Evolutionary conservation across 1,140 invertebrate species (phyloP).

Genomic region (Bilobella aurantiaca): DNA sequence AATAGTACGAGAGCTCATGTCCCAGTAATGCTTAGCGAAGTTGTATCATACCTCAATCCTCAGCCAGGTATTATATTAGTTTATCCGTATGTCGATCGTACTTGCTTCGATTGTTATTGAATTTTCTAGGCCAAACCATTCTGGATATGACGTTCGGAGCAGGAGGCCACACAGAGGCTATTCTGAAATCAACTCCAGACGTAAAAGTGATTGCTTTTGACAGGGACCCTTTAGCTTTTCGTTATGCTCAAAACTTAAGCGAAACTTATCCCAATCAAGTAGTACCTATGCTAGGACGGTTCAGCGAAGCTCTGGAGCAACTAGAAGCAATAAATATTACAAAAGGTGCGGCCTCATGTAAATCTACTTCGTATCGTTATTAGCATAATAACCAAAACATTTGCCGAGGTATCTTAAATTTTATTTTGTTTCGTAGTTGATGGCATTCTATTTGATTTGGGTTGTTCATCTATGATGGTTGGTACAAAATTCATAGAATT

Average conservation of each 20-base stretch:
- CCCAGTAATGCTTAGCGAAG: slow-evolving; percentile 61
- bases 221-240: slow-evolving; percentile 68
- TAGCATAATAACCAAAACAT: neutral
- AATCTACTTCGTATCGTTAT: no score
- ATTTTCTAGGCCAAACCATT: slow-evolving; percentile 39
- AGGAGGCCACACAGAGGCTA: slow-evolving; percentile 68
- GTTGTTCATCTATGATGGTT: slow-evolving; percentile 76
- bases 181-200: slow-evolving; percentile 48
- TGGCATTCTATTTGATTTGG: slow-evolving; percentile 83
- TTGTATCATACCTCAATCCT: slow-evolving; percentile 56
- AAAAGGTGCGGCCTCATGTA: slow-evolving; percentile 44
- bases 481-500: neutral
- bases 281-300: slow-evolving; percentile 67
- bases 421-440: slow-evolving; percentile 49
- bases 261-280: slow-evolving; percentile 57
- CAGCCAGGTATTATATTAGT: slow-evolving; percentile 44
- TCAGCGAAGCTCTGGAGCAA: slow-evolving; percentile 70
- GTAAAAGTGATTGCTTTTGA: slow-evolving; percentile 69
- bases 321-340: slow-evolving; percentile 50
- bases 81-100: neutral
- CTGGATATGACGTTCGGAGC: slow-evolving; percentile 91
- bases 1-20: slow-evolving; percentile 43
- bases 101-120: neutral
- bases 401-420: neutral
- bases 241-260: slow-evolving; percentile 53